Percentiles rank a stretch among this genome's conserved stretches.
phyloP scores from a whole-genome alignment of 2,797 vertebrate species.

The Poeciliopsis presidionis region DNA sequence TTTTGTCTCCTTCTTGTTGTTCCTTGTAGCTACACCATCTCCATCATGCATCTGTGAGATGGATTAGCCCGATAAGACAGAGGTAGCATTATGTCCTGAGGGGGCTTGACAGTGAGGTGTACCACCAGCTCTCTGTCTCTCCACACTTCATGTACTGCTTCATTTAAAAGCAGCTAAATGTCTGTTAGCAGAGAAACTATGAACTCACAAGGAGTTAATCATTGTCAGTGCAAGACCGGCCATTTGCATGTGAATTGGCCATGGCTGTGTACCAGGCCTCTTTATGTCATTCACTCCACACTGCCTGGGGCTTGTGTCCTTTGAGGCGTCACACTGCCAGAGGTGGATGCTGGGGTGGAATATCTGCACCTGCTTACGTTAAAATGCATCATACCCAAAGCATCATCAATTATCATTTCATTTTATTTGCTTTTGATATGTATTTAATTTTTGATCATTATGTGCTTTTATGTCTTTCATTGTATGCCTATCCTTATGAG shows the following conservation, averaged over 20 bases:
- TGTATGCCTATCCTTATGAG: not conserved
- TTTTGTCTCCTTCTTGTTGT: slow-evolving; percentile 61
- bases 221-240: slow-evolving; percentile 90
- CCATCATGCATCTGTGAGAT: slow-evolving; percentile 72
- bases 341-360: slow-evolving; percentile 39
- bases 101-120: slow-evolving; percentile 89
- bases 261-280: slow-evolving; percentile 81
- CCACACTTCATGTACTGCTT: slow-evolving; percentile 74
- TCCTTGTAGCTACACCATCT: slow-evolving; percentile 54
- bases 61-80: slow-evolving; percentile 82
- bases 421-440: not conserved
- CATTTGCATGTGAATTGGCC: slow-evolving; percentile 97
- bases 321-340: slow-evolving; percentile 87
- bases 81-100: slow-evolving; percentile 89
- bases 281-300: slow-evolving; percentile 89
- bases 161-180: slow-evolving; percentile 89
- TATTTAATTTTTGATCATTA: not conserved
- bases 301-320: slow-evolving; percentile 83
- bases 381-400: not conserved
- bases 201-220: slow-evolving; percentile 99
- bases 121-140: slow-evolving; percentile 55
- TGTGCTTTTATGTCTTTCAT: not conserved
- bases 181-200: slow-evolving; percentile 94
- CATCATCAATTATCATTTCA: not conserved
- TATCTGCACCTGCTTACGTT: slow-evolving; percentile 14